These are phyloP conservation scores for Coregonus clupeaformis DNA, from an alignment of 2,113 vertebrate species.

Conservation along the genomic window DNA sequence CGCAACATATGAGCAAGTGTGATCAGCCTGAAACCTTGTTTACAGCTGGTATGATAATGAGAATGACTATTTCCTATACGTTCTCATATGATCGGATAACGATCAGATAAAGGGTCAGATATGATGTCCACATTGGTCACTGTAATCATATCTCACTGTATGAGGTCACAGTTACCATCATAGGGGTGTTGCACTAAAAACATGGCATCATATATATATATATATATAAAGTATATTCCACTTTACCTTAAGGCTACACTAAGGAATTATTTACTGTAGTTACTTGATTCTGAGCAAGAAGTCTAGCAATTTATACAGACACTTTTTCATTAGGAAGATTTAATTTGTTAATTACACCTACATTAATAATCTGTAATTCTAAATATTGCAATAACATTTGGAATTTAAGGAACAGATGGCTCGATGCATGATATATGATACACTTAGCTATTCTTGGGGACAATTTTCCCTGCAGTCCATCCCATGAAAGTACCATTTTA, in stretches of 20 bases:
- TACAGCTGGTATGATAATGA: background rate
- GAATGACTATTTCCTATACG: background rate
- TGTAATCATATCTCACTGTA: no score
- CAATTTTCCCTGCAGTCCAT: constrained; percentile 68
- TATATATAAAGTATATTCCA: background rate
- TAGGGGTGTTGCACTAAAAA: background rate
- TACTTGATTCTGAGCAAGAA: constrained; percentile 51
- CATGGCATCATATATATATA: background rate
- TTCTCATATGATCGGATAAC: no score
- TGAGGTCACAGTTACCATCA: background rate
- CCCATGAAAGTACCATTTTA: constrained; percentile 55
- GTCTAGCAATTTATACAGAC: constrained; percentile 55
- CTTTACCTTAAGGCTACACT: constrained; percentile 47
- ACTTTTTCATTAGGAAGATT: constrained; percentile 67
- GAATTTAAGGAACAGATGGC: constrained; percentile 70
- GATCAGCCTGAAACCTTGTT: background rate
- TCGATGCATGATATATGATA: constrained; percentile 72
- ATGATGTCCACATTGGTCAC: no score
- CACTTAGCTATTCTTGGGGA: constrained; percentile 74
- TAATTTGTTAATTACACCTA: constrained; percentile 70
- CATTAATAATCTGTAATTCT: constrained; percentile 71
- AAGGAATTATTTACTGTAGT: background rate
- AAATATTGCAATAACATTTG: constrained; percentile 75
- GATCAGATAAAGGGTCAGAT: no score
- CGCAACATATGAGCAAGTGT: background rate